These are phyloP conservation scores for Drosophila paulistorum DNA, from an alignment of 1,140 invertebrate species.

Conservation along the genomic window DNA sequence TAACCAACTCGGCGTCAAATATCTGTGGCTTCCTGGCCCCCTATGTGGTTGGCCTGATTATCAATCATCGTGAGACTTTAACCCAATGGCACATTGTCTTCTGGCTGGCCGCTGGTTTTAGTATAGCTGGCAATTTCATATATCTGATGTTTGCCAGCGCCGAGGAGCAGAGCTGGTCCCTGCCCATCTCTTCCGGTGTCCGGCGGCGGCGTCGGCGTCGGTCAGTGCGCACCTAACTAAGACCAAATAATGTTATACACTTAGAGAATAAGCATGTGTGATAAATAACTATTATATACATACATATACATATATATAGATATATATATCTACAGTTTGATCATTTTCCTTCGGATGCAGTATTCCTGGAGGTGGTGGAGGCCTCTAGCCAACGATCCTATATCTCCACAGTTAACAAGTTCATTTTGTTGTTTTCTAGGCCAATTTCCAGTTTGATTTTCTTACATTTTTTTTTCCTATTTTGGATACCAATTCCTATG, in stretches of 20 bases:
- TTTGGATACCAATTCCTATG: too few relatives aligned
- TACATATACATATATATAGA: not conserved
- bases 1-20: conserved; percentile 94
- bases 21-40: conserved; percentile 94
- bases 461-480: too few relatives aligned
- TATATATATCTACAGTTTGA: conserved; percentile 11
- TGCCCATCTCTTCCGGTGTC: not conserved
- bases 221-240: conserved; percentile 37
- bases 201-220: not conserved
- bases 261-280: conserved; percentile 50
- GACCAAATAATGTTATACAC: conserved; percentile 29
- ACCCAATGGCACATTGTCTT: conserved; percentile 94
- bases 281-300: conserved; percentile 31
- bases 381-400: conserved; percentile 5
- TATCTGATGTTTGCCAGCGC: conserved; percentile 93
- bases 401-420: conserved; percentile 1
- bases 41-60: conserved; percentile 89
- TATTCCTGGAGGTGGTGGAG: conserved; percentile 29
- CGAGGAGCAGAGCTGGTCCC: conserved; percentile 90
- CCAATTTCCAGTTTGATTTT: not conserved
- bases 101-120: conserved; percentile 92
- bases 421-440: not conserved
- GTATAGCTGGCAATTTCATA: conserved; percentile 90
- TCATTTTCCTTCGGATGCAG: not conserved
- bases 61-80: conserved; percentile 90